Evolutionary conservation across 1,140 invertebrate species (phyloP).

Genomic region (Pseudomyrmex flavicornis): DNA sequence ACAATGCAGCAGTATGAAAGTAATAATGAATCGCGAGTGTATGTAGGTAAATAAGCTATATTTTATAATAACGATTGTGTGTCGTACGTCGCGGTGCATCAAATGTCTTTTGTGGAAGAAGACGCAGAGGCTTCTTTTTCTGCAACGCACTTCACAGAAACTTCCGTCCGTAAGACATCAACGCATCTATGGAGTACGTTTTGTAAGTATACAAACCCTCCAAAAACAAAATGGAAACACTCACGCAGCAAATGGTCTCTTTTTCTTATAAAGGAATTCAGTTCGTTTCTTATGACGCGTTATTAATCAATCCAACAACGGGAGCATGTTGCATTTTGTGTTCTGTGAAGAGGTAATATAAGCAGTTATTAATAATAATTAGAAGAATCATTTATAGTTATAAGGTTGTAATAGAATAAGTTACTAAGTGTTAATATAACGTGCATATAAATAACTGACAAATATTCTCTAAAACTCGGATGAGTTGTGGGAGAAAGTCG

Average conservation of each 20-base stretch:
- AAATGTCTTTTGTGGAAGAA: too few relatives aligned
- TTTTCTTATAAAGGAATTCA: conserved; percentile 37
- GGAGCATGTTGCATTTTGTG: conserved; percentile 20
- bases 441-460: conserved; percentile 53
- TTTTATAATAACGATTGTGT: conserved; percentile 36
- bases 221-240: conserved; percentile 35
- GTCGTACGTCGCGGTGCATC: background rate
- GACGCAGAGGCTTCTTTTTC: too few relatives aligned
- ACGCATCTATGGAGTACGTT: too few relatives aligned
- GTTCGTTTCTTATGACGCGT: background rate
- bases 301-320: conserved; percentile 37
- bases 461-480: conserved; percentile 59
- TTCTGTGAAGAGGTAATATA: conserved; percentile 46
- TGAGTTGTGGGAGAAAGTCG: conserved; percentile 10
- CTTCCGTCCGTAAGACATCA: too few relatives aligned
- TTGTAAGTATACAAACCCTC: background rate
- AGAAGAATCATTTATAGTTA: conserved; percentile 50
- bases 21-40: conserved; percentile 43
- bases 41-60: conserved; percentile 18
- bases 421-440: conserved; percentile 55
- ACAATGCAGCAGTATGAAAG: conserved; percentile 48
- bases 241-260: conserved; percentile 30
- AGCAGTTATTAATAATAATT: conserved; percentile 48
- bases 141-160: too few relatives aligned
- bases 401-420: conserved; percentile 52